phyloP scores from a whole-genome alignment of 2,113 vertebrate species.

The Herpetotheres cachinnans region DNA sequence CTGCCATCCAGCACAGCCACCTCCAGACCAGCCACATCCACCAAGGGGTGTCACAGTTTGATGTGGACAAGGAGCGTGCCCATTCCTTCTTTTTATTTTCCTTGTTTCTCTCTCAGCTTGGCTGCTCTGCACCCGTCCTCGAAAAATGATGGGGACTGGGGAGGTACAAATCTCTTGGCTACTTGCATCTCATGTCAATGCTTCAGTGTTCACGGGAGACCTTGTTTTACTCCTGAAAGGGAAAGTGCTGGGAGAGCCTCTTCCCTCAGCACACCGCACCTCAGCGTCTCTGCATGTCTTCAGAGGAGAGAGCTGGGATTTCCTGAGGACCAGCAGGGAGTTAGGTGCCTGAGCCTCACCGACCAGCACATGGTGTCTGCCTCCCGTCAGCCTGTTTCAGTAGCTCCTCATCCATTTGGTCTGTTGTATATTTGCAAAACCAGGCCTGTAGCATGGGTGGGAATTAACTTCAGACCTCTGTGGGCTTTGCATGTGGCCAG shows the following conservation, averaged over 20 bases:
- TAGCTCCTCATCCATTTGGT: background rate
- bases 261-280: background rate
- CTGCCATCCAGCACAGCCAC: background rate
- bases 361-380: fast-evolving
- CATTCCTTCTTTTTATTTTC: background rate
- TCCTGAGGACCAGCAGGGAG: background rate
- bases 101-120: background rate
- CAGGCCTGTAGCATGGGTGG: background rate
- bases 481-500: background rate
- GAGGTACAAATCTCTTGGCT: background rate
- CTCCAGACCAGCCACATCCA: background rate
- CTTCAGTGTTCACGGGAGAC: background rate
- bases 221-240: background rate
- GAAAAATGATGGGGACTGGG: background rate
- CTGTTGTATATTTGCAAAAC: background rate
- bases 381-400: background rate
- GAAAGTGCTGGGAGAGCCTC: background rate
- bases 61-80: background rate
- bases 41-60: background rate
- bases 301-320: background rate
- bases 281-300: background rate
- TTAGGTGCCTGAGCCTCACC: background rate
- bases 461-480: background rate
- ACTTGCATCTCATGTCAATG: fast-evolving
- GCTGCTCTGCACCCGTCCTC: background rate